Conservation (phyloP, 2,797 vertebrate genomes). For the Diplodus puntazzo region DNA sequence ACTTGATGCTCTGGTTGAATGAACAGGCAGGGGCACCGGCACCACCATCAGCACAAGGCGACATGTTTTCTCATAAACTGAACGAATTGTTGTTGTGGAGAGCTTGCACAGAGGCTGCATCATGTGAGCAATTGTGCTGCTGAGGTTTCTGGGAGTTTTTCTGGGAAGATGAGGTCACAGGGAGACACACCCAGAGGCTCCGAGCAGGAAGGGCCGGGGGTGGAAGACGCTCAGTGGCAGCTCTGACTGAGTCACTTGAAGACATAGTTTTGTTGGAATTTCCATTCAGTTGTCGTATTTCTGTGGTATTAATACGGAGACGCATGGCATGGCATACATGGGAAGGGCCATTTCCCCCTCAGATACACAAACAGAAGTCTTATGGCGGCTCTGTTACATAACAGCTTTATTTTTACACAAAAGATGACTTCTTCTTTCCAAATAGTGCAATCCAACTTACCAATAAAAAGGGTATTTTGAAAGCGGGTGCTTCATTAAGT, state of each 20-base stretch:
- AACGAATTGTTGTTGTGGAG: constrained; percentile 39
- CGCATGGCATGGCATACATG: neutral
- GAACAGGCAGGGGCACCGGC: constrained; percentile 23
- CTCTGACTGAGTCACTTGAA: constrained; percentile 67
- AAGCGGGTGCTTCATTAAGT: neutral
- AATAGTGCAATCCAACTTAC: neutral
- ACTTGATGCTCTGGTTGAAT: constrained; percentile 45
- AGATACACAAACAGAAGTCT: constrained; percentile 25
- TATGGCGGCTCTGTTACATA: constrained; percentile 13
- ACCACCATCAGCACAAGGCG: neutral
- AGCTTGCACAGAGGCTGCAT: constrained; percentile 20
- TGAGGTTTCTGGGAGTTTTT: constrained; percentile 63
- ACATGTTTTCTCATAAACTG: constrained; percentile 23
- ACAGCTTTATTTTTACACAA: constrained; percentile 16
- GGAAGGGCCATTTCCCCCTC: constrained; percentile 11
- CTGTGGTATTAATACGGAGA: constrained; percentile 36
- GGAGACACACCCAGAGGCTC: constrained; percentile 71
- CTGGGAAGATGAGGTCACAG: constrained; percentile 76
- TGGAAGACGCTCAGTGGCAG: constrained; percentile 52
- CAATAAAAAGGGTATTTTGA: neutral
- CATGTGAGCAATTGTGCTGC: constrained; percentile 40
- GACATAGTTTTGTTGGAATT: constrained; percentile 58
- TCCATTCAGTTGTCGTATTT: constrained; percentile 61
- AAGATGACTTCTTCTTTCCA: neutral
- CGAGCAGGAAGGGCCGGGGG: constrained; percentile 51